Evolutionary conservation across 2,113 vertebrate species (phyloP), one percentile per base, ranked within the genome.

Genomic region (Ellobius talpinus): DNA sequence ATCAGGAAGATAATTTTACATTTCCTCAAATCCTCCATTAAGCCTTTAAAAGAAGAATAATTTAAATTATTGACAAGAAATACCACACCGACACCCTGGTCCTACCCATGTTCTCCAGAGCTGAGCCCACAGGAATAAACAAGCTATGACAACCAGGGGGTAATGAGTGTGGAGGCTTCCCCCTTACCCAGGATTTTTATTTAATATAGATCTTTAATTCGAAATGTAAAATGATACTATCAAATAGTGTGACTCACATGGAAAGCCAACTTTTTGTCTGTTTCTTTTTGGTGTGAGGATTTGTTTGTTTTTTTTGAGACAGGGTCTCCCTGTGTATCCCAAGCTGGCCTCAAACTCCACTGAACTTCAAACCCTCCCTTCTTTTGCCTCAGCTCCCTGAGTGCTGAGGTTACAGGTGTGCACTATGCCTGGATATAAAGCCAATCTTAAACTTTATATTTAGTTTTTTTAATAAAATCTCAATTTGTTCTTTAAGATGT

Each of bases 1-100:
- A 99, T 97, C 97, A 99, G 97, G 98, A 99, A 99, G 98, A 99
- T 98, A 94, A 99, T 99, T 98, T 99, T 99, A 96, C 98, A 98
- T 97, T 99, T 99, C 98, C 97, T 99, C 97, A 99, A 97, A 86
- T 99, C 99, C 98, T 99, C 98, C 96, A 98, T 96, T 97, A 98
- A 98, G 93, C 98, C 99, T 99, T 95, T 93, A 97, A 97, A 97
- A 98, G 72, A 86, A 97, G 97, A 98, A 98, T 19, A 97, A 91
- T 47, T 93, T 79, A 90, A 78, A 45, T 97, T 85, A 97, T 84
- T 97, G 74, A 11, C 66, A 96, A 94, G 86, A 97, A 93, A 86
- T 73, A 87, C 10, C 94, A 5, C 33, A 87, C 45, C 73, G 58
- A 90, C 81, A 90, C 14, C 47, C 31, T 82, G 52, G 23, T 50